A percentile compares a stretch with the other conserved stretches of the same genome.
These are phyloP conservation scores for Matsumyia berberina DNA, from an alignment of 2,888 invertebrate genomes.

Conservation along the genomic window DNA sequence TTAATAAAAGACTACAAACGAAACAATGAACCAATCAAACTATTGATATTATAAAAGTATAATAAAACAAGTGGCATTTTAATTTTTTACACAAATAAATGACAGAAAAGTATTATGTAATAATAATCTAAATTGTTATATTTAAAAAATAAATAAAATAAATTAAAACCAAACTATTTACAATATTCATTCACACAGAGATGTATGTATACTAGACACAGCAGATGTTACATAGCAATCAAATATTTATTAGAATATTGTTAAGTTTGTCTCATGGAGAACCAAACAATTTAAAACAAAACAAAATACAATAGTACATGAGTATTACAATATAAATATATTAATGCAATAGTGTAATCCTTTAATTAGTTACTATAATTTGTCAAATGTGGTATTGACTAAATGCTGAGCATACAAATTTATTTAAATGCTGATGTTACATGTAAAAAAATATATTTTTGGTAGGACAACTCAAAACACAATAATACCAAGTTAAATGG, in stretches of 20 bases:
- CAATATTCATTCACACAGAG: slow-evolving; percentile 55
- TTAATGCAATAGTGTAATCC: slow-evolving; percentile 35
- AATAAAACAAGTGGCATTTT: slow-evolving; percentile 59
- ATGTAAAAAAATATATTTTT: slow-evolving; percentile 53
- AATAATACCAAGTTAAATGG: not conserved
- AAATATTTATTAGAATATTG: slow-evolving; percentile 58
- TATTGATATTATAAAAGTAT: slow-evolving; percentile 64
- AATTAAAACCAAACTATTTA: slow-evolving; percentile 62
- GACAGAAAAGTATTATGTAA: slow-evolving; percentile 16
- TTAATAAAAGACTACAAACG: slow-evolving; percentile 71
- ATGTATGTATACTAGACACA: slow-evolving; percentile 22
- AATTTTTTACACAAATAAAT: slow-evolving; percentile 59
- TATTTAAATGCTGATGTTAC: slow-evolving; percentile 16
- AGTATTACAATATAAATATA: too few species aligned
- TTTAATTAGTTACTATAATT: slow-evolving; percentile 10
- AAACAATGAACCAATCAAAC: slow-evolving; percentile 76
- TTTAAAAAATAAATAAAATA: slow-evolving; percentile 15
- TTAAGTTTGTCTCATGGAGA: slow-evolving; percentile 60
- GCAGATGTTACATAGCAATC: slow-evolving; percentile 41
- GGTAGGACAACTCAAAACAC: too few species aligned
- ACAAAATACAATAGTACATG: slow-evolving; percentile 23
- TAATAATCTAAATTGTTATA: slow-evolving; percentile 16
- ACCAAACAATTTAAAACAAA: not conserved
- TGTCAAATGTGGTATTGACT: slow-evolving; percentile 18
- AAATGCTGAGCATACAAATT: slow-evolving; percentile 14